Conservation (phyloP, 2,113 vertebrate genomes). For the Phaetusa simplex region DNA sequence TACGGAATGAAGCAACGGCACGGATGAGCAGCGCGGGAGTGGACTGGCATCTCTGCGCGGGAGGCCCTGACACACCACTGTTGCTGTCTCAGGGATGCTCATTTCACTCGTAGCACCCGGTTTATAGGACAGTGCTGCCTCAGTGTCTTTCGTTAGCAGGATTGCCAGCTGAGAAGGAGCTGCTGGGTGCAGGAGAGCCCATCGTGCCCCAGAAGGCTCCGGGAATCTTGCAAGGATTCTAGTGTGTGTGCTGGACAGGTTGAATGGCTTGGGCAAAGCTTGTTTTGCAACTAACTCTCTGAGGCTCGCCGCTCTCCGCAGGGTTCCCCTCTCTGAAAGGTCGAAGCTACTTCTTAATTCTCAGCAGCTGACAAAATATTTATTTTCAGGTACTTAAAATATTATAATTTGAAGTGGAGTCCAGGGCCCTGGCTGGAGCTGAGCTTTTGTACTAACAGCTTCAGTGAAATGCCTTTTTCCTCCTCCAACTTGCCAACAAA, state of each 20-base stretch:
- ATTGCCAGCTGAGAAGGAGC: background rate
- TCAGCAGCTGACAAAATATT: slow-evolving; percentile 69
- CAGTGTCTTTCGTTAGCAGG: accelerated
- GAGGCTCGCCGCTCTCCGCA: slow-evolving; percentile 22
- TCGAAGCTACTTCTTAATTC: slow-evolving; percentile 69
- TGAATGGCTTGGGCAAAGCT: slow-evolving; percentile 29
- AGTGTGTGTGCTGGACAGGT: background rate
- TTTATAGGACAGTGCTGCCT: background rate
- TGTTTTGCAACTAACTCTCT: slow-evolving; percentile 52
- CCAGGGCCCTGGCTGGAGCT: slow-evolving; percentile 41
- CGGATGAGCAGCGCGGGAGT: background rate
- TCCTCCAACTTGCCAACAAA: slow-evolving; percentile 55
- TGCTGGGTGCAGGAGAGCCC: background rate
- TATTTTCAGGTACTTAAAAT: slow-evolving; percentile 71
- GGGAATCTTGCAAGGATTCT: background rate
- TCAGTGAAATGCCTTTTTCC: slow-evolving; percentile 58
- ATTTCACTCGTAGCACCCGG: background rate
- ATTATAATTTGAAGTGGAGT: slow-evolving; percentile 68
- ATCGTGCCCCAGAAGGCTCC: background rate
- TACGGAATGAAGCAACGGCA: background rate
- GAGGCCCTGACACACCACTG: background rate
- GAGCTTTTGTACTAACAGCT: slow-evolving; percentile 61
- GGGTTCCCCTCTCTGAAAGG: slow-evolving; percentile 56
- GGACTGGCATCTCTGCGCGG: background rate
- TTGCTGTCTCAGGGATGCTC: background rate